phyloP scores from a whole-genome alignment of 2,888 invertebrate genomes.

The Mesopsocus fuscifrons region DNA sequence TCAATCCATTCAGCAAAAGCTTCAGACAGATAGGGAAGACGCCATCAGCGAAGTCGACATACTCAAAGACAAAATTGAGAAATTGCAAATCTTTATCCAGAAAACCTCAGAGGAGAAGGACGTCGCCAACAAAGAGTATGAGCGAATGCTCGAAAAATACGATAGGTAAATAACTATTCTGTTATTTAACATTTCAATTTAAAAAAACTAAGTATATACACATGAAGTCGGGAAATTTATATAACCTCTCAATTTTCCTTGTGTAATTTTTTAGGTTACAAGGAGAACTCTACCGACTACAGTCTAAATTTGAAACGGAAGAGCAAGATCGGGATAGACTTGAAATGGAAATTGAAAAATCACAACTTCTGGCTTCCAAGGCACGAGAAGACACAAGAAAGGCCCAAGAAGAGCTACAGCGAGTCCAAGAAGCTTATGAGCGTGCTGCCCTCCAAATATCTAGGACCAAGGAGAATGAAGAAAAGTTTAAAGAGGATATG shows the following conservation, averaged over 20 bases:
- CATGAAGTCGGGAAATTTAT: too few species aligned
- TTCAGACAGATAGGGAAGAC: slow-evolving; percentile 76
- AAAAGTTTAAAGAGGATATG: slow-evolving; percentile 71
- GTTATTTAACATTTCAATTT: neutral
- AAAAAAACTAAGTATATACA: too few species aligned
- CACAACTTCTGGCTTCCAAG: slow-evolving; percentile 57
- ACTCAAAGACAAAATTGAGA: slow-evolving; percentile 76
- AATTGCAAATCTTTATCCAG: slow-evolving; percentile 60
- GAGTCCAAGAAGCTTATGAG: slow-evolving; percentile 77
- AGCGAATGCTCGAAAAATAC: slow-evolving; percentile 81
- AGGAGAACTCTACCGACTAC: slow-evolving; percentile 72
- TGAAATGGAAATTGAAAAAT: slow-evolving; percentile 71
- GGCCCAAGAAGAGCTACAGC: slow-evolving; percentile 66
- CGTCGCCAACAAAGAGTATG: slow-evolving; percentile 73
- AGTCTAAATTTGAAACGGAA: slow-evolving; percentile 70
- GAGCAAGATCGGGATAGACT: slow-evolving; percentile 76
- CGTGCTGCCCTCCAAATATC: slow-evolving; percentile 66
- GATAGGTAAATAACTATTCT: slow-evolving; percentile 49
- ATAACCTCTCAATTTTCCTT: too few species aligned
- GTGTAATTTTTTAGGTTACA: slow-evolving; percentile 45
- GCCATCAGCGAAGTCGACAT: slow-evolving; percentile 69
- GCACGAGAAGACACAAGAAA: slow-evolving; percentile 71
- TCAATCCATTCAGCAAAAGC: slow-evolving; percentile 63
- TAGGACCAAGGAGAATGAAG: slow-evolving; percentile 75
- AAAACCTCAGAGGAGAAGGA: slow-evolving; percentile 79